Evolutionary conservation across 2,113 vertebrate species (phyloP), one percentile per base, ranked within the genome.

Genomic region (Protobothrops flavoviridis): DNA sequence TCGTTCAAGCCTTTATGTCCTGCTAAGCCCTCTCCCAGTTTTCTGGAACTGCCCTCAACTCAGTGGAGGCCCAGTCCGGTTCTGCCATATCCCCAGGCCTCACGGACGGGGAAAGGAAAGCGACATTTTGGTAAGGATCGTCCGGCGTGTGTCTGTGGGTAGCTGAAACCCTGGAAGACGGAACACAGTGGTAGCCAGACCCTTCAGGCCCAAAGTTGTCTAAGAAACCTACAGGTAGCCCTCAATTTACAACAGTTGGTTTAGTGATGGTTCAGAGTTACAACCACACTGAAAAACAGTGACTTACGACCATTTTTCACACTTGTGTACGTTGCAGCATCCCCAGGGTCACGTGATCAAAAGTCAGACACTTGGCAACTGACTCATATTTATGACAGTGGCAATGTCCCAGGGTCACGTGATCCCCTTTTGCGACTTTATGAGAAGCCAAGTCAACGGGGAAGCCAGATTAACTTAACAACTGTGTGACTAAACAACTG

Each of bases 1-100:
- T 45, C 90, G 89, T 81, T 93, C 21, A 94, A 94, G 64, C 90
- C 88, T 87, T 90, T 96, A 17, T 95, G 93, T 93, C 91, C 21
- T 69, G 97, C 96, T 85, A 97, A 91, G 88, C 94, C 90, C 5
- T 96, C 96, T 21, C 96, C 96, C 91, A 96, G 96, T 94, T 96
- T 91, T 64, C 94, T 96, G 81, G 92, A 96, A 88, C 94, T 96
- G 90, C 95, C 95, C 53, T 93, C 94, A 64, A 94, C 87, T 81
- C 93, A 93, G 64, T 59, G 93, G 90, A 94, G 45, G 56, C 87
- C 85, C 81, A 93, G 81, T 57, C 48, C 69, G 10, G 85, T 90
- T 87, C 89, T 87, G 26, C 87, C 92, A 48, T 93, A 93, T 21
- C 52, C 91, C 90, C 93, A 90, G 90, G 21, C 94, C 24, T 64